phyloP scores from a whole-genome alignment of 2,797 vertebrate species.

The Siniperca scherzeri region DNA sequence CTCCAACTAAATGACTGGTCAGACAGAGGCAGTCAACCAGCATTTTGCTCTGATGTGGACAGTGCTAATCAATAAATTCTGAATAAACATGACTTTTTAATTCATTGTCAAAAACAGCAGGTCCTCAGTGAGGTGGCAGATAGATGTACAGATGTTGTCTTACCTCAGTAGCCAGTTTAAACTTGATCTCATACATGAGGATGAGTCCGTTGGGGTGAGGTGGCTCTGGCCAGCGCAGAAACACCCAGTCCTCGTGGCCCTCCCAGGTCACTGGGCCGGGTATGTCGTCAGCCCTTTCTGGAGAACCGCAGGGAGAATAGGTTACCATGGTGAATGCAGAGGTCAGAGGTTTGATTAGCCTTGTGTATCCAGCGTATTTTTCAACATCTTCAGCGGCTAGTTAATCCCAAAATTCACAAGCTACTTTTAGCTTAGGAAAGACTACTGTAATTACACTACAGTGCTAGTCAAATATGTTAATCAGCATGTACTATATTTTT shows the following conservation, averaged over 20 bases:
- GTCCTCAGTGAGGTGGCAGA: neutral
- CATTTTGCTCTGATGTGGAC: neutral
- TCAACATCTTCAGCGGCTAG: neutral
- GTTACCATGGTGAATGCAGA: conserved; percentile 7
- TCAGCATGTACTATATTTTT: neutral
- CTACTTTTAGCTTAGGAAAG: neutral
- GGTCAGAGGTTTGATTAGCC: neutral
- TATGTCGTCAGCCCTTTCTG: conserved; percentile 97
- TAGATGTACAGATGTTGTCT: conserved; percentile 36
- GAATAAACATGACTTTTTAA: neutral
- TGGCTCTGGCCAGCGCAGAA: conserved; percentile 93
- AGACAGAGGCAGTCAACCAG: neutral
- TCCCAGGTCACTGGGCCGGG: conserved; percentile 92
- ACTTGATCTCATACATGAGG: conserved; percentile 97
- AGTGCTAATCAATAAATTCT: neutral
- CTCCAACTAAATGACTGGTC: neutral
- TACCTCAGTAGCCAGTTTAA: conserved; percentile 92
- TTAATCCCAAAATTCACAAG: neutral
- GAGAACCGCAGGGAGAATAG: neutral
- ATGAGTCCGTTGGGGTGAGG: conserved; percentile 93
- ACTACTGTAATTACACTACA: neutral
- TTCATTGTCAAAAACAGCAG: neutral
- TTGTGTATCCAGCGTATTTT: neutral
- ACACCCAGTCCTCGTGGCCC: conserved; percentile 88
- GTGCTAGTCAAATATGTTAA: neutral